Evolutionary conservation across 2,888 invertebrate species (phyloP).

Genomic region (Odiellus spinosus): DNA sequence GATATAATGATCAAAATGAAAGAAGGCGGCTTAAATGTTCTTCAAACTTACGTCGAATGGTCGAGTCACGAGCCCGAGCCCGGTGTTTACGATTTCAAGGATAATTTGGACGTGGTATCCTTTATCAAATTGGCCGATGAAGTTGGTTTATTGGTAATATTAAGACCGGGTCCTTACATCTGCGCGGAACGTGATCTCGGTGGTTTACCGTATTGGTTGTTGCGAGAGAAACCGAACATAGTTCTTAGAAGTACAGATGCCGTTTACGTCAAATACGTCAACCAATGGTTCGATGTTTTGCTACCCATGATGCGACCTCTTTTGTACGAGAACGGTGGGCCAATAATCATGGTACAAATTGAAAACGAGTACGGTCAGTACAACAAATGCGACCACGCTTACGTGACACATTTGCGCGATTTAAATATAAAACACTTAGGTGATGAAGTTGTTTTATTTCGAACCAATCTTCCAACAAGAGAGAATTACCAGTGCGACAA

Average conservation of each 20-base stretch:
- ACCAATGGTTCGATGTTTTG: slow-evolving; percentile 36
- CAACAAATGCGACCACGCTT: slow-evolving; percentile 48
- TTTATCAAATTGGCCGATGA: slow-evolving; percentile 57
- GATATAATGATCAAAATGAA: slow-evolving; percentile 56
- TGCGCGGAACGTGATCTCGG: slow-evolving; percentile 78
- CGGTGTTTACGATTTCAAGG: slow-evolving; percentile 49
- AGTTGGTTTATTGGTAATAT: slow-evolving; percentile 57
- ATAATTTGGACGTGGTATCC: slow-evolving; percentile 41
- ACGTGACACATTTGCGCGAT: slow-evolving; percentile 49
- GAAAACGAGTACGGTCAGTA: slow-evolving; percentile 90
- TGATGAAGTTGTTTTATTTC: slow-evolving; percentile 54
- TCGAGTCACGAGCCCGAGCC: slow-evolving; percentile 66
- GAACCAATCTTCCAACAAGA: slow-evolving; percentile 54
- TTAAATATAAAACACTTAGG: slow-evolving; percentile 41
- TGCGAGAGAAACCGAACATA: slow-evolving; percentile 45
- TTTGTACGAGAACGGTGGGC: slow-evolving; percentile 56
- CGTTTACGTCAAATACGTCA: slow-evolving; percentile 33
- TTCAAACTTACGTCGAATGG: slow-evolving; percentile 81
- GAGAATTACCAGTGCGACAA: slow-evolving; percentile 45
- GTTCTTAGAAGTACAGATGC: slow-evolving; percentile 28
- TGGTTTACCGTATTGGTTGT: slow-evolving; percentile 59
- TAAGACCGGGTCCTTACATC: slow-evolving; percentile 78
- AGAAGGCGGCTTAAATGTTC: slow-evolving; percentile 70
- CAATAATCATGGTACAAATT: slow-evolving; percentile 63
- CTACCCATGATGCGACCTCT: slow-evolving; percentile 36